A percentile compares a stretch with the other conserved stretches of the same genome.
phyloP scores from a whole-genome alignment of 2,797 vertebrate species.

The Liparis tanakae region DNA sequence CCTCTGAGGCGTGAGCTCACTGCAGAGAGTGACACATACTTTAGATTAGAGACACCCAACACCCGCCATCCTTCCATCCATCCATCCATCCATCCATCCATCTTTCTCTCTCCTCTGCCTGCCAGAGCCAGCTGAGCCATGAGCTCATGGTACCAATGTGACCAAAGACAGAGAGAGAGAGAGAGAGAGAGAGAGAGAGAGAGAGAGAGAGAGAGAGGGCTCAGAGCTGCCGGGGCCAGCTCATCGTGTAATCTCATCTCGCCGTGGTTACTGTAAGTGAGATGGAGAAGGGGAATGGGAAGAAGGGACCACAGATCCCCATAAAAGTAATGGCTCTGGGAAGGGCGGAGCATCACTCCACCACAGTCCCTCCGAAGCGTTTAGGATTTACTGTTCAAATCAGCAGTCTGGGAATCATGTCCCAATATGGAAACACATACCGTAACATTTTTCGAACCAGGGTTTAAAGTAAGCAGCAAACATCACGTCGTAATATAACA shows the following conservation, averaged over 20 bases:
- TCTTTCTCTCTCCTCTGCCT: constrained; percentile 28
- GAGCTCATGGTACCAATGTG: constrained; percentile 71
- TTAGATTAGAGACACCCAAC: constrained; percentile 71
- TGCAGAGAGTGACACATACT: constrained; percentile 66
- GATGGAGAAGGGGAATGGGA: constrained; percentile 65
- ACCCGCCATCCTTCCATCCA: constrained; percentile 43
- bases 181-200: too few relatives aligned
- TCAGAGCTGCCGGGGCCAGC: constrained; percentile 64
- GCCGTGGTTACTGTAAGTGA: constrained; percentile 76
- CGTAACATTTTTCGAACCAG: constrained; percentile 17
- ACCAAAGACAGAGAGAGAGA: constrained; percentile 9
- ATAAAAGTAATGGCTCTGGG: constrained; percentile 69
- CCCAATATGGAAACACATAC: constrained; percentile 43
- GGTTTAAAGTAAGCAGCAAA: constrained; percentile 5
- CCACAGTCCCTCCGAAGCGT: constrained; percentile 41
- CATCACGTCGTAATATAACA: neutral
- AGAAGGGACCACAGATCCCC: constrained; percentile 58
- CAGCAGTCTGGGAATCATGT: constrained; percentile 56
- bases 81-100: constrained; percentile 30
- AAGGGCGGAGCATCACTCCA: constrained; percentile 53
- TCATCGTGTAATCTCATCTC: constrained; percentile 73
- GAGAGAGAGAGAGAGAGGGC: constrained; percentile 5
- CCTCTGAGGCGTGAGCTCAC: constrained; percentile 60
- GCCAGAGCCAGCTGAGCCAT: constrained; percentile 67
- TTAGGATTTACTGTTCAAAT: constrained; percentile 64